These are phyloP conservation scores for Syngnathus rostellatus DNA, from an alignment of 2,797 vertebrate genomes.

Conservation along the genomic window DNA sequence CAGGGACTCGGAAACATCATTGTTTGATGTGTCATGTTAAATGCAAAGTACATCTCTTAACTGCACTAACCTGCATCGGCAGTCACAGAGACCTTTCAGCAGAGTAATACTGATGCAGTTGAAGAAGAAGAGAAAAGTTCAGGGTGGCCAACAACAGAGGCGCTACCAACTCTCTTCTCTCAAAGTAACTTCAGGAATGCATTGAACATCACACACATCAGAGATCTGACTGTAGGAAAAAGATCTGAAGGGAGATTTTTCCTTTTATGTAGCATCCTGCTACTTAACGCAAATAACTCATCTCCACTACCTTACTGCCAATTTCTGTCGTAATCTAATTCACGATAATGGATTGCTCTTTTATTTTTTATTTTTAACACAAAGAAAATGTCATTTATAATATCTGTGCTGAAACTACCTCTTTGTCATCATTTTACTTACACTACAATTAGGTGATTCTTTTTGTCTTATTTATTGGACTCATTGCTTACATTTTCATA, in stretches of 20 bases:
- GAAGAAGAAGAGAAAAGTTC: slow-evolving; percentile 5
- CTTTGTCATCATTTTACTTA: slow-evolving; percentile 77
- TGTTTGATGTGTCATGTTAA: background rate
- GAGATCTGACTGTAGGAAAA: slow-evolving; percentile 35
- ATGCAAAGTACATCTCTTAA: background rate
- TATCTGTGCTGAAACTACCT: slow-evolving; percentile 92
- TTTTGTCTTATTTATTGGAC: slow-evolving; percentile 70
- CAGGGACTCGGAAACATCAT: background rate
- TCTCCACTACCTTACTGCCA: slow-evolving; percentile 25
- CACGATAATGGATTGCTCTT: slow-evolving; percentile 45
- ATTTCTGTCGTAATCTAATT: slow-evolving; percentile 20
- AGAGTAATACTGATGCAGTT: background rate
- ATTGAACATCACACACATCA: slow-evolving; percentile 17
- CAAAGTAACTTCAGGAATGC: slow-evolving; percentile 36
- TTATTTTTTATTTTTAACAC: slow-evolving; percentile 58
- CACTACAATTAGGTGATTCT: slow-evolving; percentile 60
- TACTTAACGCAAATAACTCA: slow-evolving; percentile 4
- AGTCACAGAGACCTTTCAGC: background rate
- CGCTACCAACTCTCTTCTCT: slow-evolving; percentile 11
- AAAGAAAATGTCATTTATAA: slow-evolving; percentile 74
- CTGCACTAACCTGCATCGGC: background rate
- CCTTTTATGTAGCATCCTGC: slow-evolving; percentile 17
- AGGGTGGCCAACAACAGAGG: slow-evolving; percentile 24
- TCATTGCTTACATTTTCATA: slow-evolving; percentile 40
- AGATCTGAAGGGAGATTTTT: slow-evolving; percentile 29